phyloP scores from a whole-genome alignment of 1,140 invertebrate species.

The Drosophila murphyi region DNA sequence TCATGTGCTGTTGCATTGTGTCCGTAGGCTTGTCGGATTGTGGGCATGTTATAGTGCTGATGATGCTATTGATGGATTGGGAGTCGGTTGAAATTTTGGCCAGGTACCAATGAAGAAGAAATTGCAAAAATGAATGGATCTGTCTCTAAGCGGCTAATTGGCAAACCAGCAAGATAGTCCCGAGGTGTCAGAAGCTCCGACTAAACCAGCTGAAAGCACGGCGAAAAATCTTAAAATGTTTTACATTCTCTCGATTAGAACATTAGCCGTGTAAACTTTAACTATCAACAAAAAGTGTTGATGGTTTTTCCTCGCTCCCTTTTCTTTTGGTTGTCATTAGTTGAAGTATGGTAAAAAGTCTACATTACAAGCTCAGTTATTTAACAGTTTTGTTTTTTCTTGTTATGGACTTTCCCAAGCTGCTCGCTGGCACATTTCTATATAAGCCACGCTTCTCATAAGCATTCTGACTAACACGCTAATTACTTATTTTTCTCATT shows the following conservation, averaged over 20 bases:
- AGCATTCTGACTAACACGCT: constrained; percentile 62
- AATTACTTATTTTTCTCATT: constrained; percentile 69
- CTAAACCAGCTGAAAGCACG: no score
- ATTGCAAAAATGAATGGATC: not conserved
- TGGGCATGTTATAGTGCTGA: constrained; percentile 45
- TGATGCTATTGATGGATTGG: constrained; percentile 43
- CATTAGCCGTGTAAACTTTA: no score
- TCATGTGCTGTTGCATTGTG: constrained; percentile 35
- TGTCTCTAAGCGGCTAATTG: no score
- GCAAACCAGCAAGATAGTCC: no score
- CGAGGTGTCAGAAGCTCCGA: no score
- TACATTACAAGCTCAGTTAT: not conserved
- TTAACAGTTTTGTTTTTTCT: not conserved
- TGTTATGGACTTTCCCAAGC: constrained; percentile 19
- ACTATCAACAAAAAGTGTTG: no score
- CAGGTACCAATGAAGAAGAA: not conserved
- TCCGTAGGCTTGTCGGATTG: constrained; percentile 30
- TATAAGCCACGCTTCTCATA: constrained; percentile 51
- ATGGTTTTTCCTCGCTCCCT: not conserved
- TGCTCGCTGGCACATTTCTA: constrained; percentile 22
- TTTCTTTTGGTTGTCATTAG: constrained; percentile 9
- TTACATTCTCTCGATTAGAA: no score
- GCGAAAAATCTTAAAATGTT: no score
- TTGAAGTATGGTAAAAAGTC: not conserved
- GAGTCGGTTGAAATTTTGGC: not conserved